Evolutionary conservation across 2,797 vertebrate genomes (phyloP), one percentile per base, ranked within the genome.

Genomic region (Taeniopygia guttata): DNA sequence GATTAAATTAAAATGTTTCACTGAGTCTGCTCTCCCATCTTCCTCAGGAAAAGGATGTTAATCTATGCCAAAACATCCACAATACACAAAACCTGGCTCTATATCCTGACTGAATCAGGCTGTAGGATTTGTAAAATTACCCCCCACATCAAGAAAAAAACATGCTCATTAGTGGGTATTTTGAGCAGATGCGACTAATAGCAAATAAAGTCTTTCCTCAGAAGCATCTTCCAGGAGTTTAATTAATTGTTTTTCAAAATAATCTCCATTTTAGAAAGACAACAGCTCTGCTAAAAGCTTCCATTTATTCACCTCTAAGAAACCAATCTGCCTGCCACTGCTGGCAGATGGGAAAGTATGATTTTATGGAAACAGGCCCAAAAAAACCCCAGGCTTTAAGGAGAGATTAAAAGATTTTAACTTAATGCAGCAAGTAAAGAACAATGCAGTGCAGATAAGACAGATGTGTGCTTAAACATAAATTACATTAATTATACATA

Each of bases 241-340:
- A 93, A 90, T 78, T 64, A 88, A 84, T 49, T 69, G 78, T 62
- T 89, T 90, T 83, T 87, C 4, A 93, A 72, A 93, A 77, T 80
- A 60, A 74, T 34, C 42, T 67, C 54, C 10, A 30, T 84, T 74
- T 83, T 17, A 76, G 63, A 83, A 69, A 77, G 52, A 87, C 48
- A 84, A 72, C 58, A 63, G 32, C 70, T 92, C 76, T 79, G 46
- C 66, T 93, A 55, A 92, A 89, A 84, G 21, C 51, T 69, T 89
- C 62, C 23, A 38, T 79, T 91, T 94, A 79, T 90, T 89, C 81
- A 92, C 74, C 36, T 92, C 70, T 54, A 84, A 66, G 81, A 51
- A 92, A 89, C 8, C 30, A 64, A 76, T 75, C 77, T 89, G 84
- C 63, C 74, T 87, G 67, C 29, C 77, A 79, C 59, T 22, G 51